Base-by-base conservation (phyloP, 1,140 invertebrate genomes). In the Idris sp. region DNA sequence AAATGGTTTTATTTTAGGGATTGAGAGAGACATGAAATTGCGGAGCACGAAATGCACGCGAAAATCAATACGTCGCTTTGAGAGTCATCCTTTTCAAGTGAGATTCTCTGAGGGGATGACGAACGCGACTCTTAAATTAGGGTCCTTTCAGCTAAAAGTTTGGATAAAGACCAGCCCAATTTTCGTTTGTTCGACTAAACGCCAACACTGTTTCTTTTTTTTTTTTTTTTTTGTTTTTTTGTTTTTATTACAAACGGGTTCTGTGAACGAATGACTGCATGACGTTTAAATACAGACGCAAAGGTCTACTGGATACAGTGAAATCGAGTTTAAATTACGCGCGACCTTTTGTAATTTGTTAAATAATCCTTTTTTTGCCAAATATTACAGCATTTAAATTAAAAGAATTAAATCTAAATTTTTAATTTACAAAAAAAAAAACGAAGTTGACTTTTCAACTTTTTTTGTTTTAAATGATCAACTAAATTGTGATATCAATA, bases 51-150 rank as follows among this genome's bases (percentile, higher is more conserved):
- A 54, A 54, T 41, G n/a, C 51, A 19, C 7, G n/a, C n/a, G 36
- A 54, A 54, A 54, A 54, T 54, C 51, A 31, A 54, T 41, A 41
- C 36, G 5, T n/a, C 26, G 51, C 51, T 54, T 54, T 54, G 25
- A 54, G 31, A 40, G 19, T 9, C 36, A 41, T 41, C 36, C 38
- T 41, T 54, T 54, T 54, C 51, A 31, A 16, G 0, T 1, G 25
- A n/a, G 13, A 38, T 35, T 35, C n/a, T 51, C 48, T 31, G 31
- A 15, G 19, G 48, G 48, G 19, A 51, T 30, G 36, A 40, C 22
- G 51, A 6, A 54, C 25, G 25, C 18, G 36, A 40, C 33, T 38
- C 36, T 41, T 30, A 54, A 54, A 54, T 54, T 41, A 54, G 36
- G 35, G 14, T 54, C 15, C 19, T 53, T 54, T 54, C 51, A 54